These are phyloP conservation scores for Atractosteus spatula DNA, from an alignment of 2,113 vertebrate species.

Conservation along the genomic window DNA sequence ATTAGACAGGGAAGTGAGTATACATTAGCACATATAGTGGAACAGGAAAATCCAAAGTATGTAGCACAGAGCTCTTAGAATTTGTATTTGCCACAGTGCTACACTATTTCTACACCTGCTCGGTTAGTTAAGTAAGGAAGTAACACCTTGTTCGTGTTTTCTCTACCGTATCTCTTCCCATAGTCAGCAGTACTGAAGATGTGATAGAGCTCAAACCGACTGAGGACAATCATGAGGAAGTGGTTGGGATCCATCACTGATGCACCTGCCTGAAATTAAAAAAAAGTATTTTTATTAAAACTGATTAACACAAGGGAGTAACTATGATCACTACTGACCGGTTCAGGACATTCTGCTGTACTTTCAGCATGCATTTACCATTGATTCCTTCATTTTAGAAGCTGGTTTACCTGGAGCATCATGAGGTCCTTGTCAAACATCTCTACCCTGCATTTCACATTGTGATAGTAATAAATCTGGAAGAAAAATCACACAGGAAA, in stretches of 20 bases:
- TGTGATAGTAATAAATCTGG: conserved; percentile 98
- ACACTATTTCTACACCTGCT: no score
- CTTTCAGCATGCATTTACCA: no score
- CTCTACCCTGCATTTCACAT: conserved; percentile 94
- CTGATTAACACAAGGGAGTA: no score
- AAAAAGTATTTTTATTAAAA: neutral
- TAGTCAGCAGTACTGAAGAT: conserved; percentile 88
- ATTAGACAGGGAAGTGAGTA: no score
- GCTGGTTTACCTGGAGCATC: conserved; percentile 82
- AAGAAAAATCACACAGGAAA: conserved; percentile 19
- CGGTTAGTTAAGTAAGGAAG: neutral
- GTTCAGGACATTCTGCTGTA: no score
- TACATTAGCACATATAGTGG: no score
- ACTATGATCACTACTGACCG: no score
- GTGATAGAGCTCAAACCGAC: conserved; percentile 92
- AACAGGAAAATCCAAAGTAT: no score
- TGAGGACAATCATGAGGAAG: conserved; percentile 94
- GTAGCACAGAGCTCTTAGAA: no score
- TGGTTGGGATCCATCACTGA: conserved; percentile 99
- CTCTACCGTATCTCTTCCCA: conserved; percentile 82
- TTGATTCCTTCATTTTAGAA: conserved; percentile 14
- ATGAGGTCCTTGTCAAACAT: conserved; percentile 98
- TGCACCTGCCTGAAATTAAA: conserved; percentile 77
- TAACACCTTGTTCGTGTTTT: conserved; percentile 84
- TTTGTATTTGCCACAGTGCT: no score